These are phyloP conservation scores for Oncorhynchus masou DNA, from an alignment of 2,113 vertebrate genomes.

Conservation along the genomic window DNA sequence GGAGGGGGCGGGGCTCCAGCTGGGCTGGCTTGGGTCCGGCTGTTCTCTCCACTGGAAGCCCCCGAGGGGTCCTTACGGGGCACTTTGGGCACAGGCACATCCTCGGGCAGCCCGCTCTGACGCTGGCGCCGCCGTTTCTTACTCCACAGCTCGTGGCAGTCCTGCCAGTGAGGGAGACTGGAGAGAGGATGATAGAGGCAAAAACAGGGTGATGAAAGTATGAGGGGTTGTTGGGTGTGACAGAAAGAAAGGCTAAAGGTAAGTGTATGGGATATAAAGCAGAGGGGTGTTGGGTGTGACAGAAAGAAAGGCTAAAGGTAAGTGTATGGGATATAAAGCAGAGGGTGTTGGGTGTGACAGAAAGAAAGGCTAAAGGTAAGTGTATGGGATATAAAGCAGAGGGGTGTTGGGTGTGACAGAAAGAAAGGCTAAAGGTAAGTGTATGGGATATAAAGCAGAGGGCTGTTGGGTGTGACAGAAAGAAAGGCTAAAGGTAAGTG, in stretches of 20 bases:
- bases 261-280: no score
- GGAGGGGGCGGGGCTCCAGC: conserved; percentile 71
- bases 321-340: no score
- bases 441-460: neutral
- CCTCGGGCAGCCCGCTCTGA: conserved; percentile 87
- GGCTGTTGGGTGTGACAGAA: no score
- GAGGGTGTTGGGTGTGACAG: no score
- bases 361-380: neutral
- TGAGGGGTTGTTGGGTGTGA: no score
- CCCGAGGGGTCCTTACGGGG: conserved; percentile 85
- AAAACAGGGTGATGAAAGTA: neutral
- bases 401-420: no score
- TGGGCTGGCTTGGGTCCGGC: conserved; percentile 78
- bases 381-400: neutral
- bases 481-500: neutral
- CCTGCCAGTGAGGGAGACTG: conserved; percentile 96
- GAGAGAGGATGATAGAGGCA: conserved; percentile 1
- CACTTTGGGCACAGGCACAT: conserved; percentile 85
- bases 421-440: neutral
- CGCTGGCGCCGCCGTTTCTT: conserved; percentile 92
- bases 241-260: neutral
- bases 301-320: neutral
- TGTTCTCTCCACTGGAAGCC: conserved; percentile 83
- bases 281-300: neutral
- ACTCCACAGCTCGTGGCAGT: conserved; percentile 98